Base-by-base conservation (phyloP, 2,113 vertebrate species). In the Chaetodon auriga region DNA sequence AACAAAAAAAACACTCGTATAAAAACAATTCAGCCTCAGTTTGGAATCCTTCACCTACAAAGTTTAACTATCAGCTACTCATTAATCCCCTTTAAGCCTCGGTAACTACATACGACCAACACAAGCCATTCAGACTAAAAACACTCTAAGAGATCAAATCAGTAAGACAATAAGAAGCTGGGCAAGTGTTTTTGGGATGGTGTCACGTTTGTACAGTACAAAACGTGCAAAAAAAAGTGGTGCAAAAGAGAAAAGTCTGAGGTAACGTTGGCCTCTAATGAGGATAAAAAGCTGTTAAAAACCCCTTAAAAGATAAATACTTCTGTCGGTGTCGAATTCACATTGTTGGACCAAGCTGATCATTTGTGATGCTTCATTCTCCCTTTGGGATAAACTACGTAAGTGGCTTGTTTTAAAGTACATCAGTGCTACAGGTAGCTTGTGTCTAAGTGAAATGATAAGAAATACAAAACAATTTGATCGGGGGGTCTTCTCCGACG, bases 381-480 rank as follows among this genome's bases (percentile, higher is more conserved):
- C 23, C 43, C 30, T 62, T 55, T 69, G 12, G 68, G 60, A 35
- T 7, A 36, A 86, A 81, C 25, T 54, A 48, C 74, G 16, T 43
- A 21, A 55, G 55, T 54, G 38, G 41, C n/a, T 58, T 64, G 23
- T 48, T 57, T 72, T 78, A 91, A 91, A 93, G 93, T 91, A 93
- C 78, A 80, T 73, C 19, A 70, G 89, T 93, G 92, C 90, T 81
- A 71, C 75, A 84, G 81, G 75, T 87, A 92, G 84, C 81, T 89
- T 83, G 65, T 85, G 82, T 81, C 36, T 38, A 76, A 46, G 77
- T 48, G 9, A 81, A 35, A 74, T n/a, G 1, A 48, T 13, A 23
- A 38, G 8, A 68, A 55, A 75, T 30, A 36, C 0, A 58, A 68
- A 30, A 72, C 38, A 7, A 41, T 41, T 41, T 41, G 38, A 41